Conservation (phyloP, 2,113 vertebrate genomes). For the Thermophis baileyi region DNA sequence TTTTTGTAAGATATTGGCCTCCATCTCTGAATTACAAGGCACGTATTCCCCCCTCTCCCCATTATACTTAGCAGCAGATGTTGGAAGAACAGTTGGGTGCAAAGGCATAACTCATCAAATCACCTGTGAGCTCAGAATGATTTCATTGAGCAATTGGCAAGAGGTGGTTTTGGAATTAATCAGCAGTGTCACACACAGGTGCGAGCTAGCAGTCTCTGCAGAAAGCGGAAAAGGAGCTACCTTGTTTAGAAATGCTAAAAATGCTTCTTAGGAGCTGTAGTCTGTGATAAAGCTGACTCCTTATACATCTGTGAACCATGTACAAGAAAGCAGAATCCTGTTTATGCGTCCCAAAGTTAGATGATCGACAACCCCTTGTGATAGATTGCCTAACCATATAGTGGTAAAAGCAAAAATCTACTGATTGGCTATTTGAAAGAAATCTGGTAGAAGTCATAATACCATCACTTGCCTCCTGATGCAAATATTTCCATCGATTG, state of each 20-base stretch:
- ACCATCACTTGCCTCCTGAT: background rate
- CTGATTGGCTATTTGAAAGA: background rate
- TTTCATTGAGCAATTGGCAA: conserved; percentile 16
- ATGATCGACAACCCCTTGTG: background rate
- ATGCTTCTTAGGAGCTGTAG: background rate
- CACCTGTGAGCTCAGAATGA: conserved; percentile 16
- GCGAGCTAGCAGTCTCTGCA: conserved; percentile 21
- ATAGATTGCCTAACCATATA: background rate
- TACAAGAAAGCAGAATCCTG: background rate
- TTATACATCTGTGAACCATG: background rate
- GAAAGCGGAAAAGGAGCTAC: background rate
- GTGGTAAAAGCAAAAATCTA: background rate
- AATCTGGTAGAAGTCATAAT: background rate
- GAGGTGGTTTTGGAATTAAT: conserved; percentile 38
- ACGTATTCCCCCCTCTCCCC: background rate
- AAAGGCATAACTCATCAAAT: conserved; percentile 18
- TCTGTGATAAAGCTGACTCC: background rate
- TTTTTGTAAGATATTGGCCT: conserved; percentile 39
- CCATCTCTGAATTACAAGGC: background rate
- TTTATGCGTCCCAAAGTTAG: background rate
- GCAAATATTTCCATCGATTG: background rate
- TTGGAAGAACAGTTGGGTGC: background rate
- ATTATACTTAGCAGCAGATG: conserved; percentile 12
- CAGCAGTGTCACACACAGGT: conserved; percentile 36
- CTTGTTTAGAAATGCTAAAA: conserved; percentile 8